Evolutionary conservation across 2,113 vertebrate species (phyloP).

Genomic region (Craseonycteris thonglongyai): DNA sequence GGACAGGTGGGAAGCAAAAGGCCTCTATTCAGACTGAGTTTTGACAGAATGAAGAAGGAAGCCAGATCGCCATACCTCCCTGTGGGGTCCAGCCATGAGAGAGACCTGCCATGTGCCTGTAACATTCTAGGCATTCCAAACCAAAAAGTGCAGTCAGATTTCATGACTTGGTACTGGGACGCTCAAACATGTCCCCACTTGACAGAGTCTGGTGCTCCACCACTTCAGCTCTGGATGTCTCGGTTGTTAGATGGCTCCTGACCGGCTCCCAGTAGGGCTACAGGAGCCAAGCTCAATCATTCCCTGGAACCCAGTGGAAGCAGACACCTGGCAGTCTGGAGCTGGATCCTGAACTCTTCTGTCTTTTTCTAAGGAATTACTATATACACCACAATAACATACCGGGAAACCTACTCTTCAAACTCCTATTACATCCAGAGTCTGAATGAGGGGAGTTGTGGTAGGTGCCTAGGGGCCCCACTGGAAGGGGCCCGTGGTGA

Average conservation of each 20-base stretch:
- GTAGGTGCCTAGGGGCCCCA: conserved; percentile 72
- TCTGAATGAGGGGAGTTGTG: not conserved
- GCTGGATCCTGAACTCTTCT: not conserved
- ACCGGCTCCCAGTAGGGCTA: not conserved
- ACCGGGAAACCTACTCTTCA: not conserved
- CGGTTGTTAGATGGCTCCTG: not conserved
- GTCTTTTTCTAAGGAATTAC: not conserved
- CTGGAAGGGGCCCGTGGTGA: conserved; percentile 72
- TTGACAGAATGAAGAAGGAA: not conserved
- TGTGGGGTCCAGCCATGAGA: not conserved
- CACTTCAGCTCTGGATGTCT: not conserved
- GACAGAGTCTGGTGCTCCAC: not conserved
- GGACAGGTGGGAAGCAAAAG: not conserved
- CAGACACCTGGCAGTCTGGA: not conserved
- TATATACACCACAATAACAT: not conserved
- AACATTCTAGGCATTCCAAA: not conserved
- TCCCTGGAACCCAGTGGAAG: not conserved
- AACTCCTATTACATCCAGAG: not conserved
- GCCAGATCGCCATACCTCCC: not conserved
- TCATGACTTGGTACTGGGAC: not conserved
- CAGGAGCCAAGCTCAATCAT: not conserved
- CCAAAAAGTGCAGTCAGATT: not conserved
- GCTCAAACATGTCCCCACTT: not conserved
- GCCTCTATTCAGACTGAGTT: not conserved
- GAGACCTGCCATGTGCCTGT: not conserved